These are phyloP conservation scores for Tarsius wallacei DNA, from an alignment of 2,797 vertebrate genomes.

Conservation along the genomic window DNA sequence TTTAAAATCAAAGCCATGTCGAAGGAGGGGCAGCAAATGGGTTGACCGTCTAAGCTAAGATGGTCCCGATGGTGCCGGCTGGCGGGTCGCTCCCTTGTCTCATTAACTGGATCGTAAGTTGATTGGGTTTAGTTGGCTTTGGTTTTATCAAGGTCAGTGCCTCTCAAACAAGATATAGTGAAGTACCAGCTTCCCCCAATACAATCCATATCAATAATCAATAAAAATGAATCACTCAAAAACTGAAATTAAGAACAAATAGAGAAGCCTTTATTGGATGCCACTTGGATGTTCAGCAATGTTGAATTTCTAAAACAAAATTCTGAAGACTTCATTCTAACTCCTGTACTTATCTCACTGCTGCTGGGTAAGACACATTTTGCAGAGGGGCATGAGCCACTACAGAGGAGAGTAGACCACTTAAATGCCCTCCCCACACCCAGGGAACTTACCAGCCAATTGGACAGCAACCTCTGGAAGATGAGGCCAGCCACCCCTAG, in stretches of 20 bases:
- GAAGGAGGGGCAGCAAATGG: neutral
- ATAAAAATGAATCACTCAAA: slow-evolving; percentile 8
- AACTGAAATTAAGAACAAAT: neutral
- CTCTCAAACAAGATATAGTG: no score
- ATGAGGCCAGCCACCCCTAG: neutral
- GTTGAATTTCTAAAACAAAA: neutral
- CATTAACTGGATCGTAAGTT: no score
- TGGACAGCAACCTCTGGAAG: neutral
- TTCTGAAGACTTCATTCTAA: neutral
- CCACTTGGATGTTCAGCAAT: neutral
- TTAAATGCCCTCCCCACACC: neutral
- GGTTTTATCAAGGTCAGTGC: no score
- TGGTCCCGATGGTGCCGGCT: neutral
- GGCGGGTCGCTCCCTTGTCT: no score
- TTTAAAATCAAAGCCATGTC: neutral
- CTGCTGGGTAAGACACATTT: neutral
- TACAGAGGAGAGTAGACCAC: neutral
- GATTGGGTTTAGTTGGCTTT: no score
- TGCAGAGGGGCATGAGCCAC: neutral
- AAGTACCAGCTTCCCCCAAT: neutral
- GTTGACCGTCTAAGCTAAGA: neutral
- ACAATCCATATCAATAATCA: neutral
- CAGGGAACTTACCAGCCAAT: neutral
- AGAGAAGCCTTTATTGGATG: neutral
- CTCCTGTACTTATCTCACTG: neutral